Evolutionary conservation across 2,888 invertebrate genomes (phyloP), one percentile per base, ranked within the genome.

Genomic region (Nemotelus pantherinus): DNA sequence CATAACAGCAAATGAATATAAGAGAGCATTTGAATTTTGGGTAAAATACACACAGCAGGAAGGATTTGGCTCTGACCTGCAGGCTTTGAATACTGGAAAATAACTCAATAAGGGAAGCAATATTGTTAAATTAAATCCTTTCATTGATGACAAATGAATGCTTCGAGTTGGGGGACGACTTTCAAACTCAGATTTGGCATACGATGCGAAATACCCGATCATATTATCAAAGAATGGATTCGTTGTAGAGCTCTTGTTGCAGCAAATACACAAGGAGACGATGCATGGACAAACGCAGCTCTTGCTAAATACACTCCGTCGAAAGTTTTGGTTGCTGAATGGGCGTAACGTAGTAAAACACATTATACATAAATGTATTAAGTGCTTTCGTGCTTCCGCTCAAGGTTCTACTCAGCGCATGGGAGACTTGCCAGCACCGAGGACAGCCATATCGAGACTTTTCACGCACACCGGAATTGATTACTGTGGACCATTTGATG

Each of bases 401-500:
- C 7, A 53, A n/a, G 53, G 53, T 2, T 53, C 53, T n/a, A 53
- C 53, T 7, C 53, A 53, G n/a, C 2, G 7, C 7, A 2, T 53
- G 53, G 53, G 53, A 53, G n/a, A n/a, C n/a, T 53, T 53, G 53
- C 53, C 53, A 53, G n/a, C 53, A 53, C 53, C 53, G 2, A 53
- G 53, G n/a, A n/a, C n/a, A 7, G n/a, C 53, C 10, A 60, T 60
- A 39, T 60, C 60, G 2, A 10, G 60, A 7, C 60, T 25, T 25
- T 60, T 60, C 39, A n/a, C 60, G 10, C 60, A 60, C 25, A 25
- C 39, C 25, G 60, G 60, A 60, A 3, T 60, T 2, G 60, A 60
- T 60, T 60, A 60, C 3, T 60, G 60, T 60, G 60, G 60, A 9
- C 60, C 60, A 60, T 60, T 60, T 60, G 39, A 60, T 60, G 7